Percentiles rank a stretch among this genome's conserved stretches.
Evolutionary conservation across 2,888 invertebrate genomes (phyloP).

Genomic region (Leuctra nigra): DNA sequence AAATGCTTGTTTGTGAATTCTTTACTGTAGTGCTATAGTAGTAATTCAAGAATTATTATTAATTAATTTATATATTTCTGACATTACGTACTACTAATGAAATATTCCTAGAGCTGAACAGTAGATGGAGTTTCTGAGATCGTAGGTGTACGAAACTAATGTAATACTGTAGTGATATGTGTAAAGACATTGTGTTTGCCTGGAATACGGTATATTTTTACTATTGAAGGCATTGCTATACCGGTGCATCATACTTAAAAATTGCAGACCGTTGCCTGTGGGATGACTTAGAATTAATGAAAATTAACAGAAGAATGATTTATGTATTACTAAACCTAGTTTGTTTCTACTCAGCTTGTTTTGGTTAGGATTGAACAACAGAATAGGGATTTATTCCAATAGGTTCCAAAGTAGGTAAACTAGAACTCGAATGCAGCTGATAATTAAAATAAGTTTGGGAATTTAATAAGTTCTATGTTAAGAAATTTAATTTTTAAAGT

Average conservation of each 20-base stretch:
- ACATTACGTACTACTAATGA: background rate
- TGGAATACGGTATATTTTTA: background rate
- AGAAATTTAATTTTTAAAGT: too few relatives aligned
- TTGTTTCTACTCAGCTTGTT: too few relatives aligned
- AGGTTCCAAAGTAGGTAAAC: too few relatives aligned
- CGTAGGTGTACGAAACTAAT: background rate
- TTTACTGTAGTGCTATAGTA: slow-evolving; percentile 9
- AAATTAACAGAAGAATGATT: too few relatives aligned
- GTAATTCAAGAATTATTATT: too few relatives aligned
- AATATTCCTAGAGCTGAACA: background rate
- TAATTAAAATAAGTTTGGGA: too few relatives aligned
- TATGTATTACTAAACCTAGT: too few relatives aligned
- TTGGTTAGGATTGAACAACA: too few relatives aligned
- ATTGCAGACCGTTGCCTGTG: background rate
- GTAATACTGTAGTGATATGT: slow-evolving; percentile 22
- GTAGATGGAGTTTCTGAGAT: background rate
- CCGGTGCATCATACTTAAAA: background rate
- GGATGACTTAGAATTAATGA: slow-evolving; percentile 1
- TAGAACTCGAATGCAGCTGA: too few relatives aligned
- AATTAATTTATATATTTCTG: too few relatives aligned
- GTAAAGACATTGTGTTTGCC: slow-evolving; percentile 13
- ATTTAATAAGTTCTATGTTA: too few relatives aligned
- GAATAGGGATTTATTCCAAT: too few relatives aligned
- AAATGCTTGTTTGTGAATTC: slow-evolving; percentile 12
- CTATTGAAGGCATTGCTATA: background rate